phyloP scores from a whole-genome alignment of 2,888 invertebrate genomes.

The Heliconius ethilla region DNA sequence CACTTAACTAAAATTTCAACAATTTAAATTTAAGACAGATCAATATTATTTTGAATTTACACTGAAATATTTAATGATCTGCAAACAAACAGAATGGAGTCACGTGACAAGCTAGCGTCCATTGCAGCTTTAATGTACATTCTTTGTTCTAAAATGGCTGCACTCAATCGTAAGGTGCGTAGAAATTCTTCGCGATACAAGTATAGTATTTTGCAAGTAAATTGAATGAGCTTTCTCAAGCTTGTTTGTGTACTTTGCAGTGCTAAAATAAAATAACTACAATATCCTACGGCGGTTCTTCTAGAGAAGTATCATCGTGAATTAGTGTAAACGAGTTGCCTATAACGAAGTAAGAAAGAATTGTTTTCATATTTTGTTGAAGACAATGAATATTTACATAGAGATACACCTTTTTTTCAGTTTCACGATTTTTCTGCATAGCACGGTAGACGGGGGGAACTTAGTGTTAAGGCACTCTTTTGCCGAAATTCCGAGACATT shows the following conservation, averaged over 20 bases:
- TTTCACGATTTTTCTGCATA: background rate
- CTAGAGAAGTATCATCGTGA: background rate
- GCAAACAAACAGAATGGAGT: background rate
- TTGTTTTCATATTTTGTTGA: background rate
- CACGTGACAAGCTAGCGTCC: conserved; percentile 32
- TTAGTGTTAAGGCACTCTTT: no score
- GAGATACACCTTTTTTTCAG: background rate
- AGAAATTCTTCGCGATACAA: conserved; percentile 46
- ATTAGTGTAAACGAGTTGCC: background rate
- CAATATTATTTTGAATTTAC: background rate
- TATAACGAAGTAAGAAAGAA: background rate
- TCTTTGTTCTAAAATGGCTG: conserved; percentile 51
- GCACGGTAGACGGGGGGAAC: background rate
- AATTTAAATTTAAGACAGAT: no score
- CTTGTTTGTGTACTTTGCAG: conserved; percentile 9
- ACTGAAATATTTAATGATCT: conserved; percentile 1
- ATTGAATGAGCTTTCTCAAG: conserved; percentile 33
- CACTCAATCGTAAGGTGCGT: conserved; percentile 53
- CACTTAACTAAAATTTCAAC: no score
- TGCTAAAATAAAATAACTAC: conserved; percentile 9
- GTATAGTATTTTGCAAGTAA: conserved; percentile 46
- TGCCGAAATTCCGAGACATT: no score
- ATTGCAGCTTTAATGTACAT: conserved; percentile 49
- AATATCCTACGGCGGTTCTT: background rate
- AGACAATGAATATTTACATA: background rate